A percentile compares a stretch with the other conserved stretches of the same genome.
Conservation (phyloP, 1,140 invertebrate genomes). For the Lepidurus apus region DNA sequence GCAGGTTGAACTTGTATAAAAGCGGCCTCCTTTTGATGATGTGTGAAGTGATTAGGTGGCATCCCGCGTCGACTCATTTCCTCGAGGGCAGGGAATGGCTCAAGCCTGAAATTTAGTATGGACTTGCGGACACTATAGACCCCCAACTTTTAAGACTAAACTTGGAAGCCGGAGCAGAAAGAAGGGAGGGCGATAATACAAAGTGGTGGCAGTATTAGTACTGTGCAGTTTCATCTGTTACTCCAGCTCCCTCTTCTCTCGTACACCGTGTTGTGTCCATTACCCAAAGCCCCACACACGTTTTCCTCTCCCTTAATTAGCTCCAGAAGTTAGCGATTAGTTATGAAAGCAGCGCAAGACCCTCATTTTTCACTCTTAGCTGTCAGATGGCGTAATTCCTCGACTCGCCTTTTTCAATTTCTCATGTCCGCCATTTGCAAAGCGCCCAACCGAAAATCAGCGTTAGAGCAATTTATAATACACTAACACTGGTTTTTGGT, state of each 20-base stretch:
- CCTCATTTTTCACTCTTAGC: not conserved
- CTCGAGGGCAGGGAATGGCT: not conserved
- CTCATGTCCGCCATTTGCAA: not conserved
- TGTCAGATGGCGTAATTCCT: not conserved
- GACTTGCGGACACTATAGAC: slow-evolving; percentile 9
- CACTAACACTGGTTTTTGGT: not conserved
- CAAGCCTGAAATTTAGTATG: slow-evolving; percentile 15
- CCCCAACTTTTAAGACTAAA: not conserved
- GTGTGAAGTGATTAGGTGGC: slow-evolving; percentile 14
- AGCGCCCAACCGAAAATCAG: not conserved
- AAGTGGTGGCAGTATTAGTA: not conserved
- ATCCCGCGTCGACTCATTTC: slow-evolving; percentile 17
- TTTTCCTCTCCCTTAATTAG: not conserved
- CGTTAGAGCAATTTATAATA: not conserved
- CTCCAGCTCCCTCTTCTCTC: not conserved
- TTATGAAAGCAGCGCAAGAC: slow-evolving; percentile 6
- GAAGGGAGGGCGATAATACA: not conserved
- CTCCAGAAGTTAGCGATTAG: slow-evolving; percentile 14
- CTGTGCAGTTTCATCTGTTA: not conserved
- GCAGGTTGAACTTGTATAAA: slow-evolving; percentile 2
- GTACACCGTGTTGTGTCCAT: not conserved
- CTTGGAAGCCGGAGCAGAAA: not conserved
- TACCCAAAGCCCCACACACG: not conserved
- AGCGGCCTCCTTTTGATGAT: slow-evolving; percentile 17
- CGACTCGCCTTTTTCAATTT: slow-evolving; percentile 17